A percentile compares a stretch with the other conserved stretches of the same genome.
These are phyloP conservation scores for Rhinopomastus cyanomelas DNA, from an alignment of 2,113 vertebrate genomes.

Conservation along the genomic window DNA sequence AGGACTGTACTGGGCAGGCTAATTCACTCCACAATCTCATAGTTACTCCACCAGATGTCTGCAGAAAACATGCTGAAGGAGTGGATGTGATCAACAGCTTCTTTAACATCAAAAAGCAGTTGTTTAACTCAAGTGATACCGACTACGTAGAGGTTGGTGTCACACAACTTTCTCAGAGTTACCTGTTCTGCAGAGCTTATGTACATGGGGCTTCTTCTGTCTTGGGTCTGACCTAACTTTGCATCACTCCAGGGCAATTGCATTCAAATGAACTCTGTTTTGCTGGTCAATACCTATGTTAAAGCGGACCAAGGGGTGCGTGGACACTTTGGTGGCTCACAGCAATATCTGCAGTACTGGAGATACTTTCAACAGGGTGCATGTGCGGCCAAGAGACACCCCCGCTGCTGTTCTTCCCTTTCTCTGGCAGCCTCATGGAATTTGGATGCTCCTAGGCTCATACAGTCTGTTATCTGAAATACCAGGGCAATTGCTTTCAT, in stretches of 20 bases:
- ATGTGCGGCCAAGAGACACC: not conserved
- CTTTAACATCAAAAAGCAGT: not conserved
- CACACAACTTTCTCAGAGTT: not conserved
- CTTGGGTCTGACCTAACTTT: not conserved
- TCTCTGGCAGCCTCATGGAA: not conserved
- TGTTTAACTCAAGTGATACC: not conserved
- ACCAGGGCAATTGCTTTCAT: not conserved
- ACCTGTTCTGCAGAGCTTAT: not conserved
- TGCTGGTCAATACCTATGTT: not conserved
- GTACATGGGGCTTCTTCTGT: rapidly evolving
- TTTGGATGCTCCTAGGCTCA: not conserved
- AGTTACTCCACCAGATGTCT: not conserved
- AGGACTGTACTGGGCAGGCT: not conserved
- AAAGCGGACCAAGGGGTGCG: not conserved
- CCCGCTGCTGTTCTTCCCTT: not conserved
- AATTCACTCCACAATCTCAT: not conserved
- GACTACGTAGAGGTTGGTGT: not conserved
- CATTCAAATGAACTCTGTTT: not conserved
- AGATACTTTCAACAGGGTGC: not conserved
- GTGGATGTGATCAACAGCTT: not conserved
- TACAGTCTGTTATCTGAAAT: not conserved
- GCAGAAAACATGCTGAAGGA: not conserved
- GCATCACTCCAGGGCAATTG: not conserved
- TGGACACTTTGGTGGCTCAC: not conserved
- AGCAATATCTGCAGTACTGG: not conserved